Base-by-base conservation (phyloP, 1,140 invertebrate genomes). In the Reticulitermes speratus region DNA sequence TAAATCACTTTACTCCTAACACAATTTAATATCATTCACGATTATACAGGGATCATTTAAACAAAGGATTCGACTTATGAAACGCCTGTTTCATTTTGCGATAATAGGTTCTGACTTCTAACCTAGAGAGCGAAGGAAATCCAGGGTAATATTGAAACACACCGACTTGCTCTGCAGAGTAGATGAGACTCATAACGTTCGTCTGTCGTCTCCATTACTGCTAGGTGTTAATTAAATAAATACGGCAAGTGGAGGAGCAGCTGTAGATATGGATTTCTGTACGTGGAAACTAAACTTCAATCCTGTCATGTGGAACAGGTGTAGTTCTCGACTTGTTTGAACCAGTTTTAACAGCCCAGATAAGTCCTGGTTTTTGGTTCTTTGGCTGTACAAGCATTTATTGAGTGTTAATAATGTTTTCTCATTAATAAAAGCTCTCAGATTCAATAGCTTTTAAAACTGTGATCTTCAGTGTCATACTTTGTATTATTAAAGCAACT, bases 171-270 rank as follows among this genome's bases (percentile, higher is more conserved):
- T 5, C n/a, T 75, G n/a, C n/a, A n/a, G 25, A 7, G 6, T 75
- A 30, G 65, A 75, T 75, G 6, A 75, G 25, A 25, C n/a, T 25
- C 14, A 30, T 16, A 25, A 25, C n/a, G 25, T 16, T 75, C 65
- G n/a, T 25, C 65, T 75, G 65, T n/a, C 65, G 65, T 30, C 25
- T 75, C 65, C 65, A 6, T 75, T 11, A 9, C n/a, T 25, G 6
- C n/a, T 75, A 75, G 65, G 65, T 75, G 65, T 75, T 75, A 75
- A 75, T 75, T 75, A 75, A 75, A 75, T 75, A 75, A 30, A 75
- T 75, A 75, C 7, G 25, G 8, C 25, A 30, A 75, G 65, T 75
- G 65, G n/a, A 30, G 65, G n/a, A 30, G 65, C 65, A 30, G 25
- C 65, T 8, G 65, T 65, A 65, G 59, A 8, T 65, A 23, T 65